Evolutionary conservation across 2,797 vertebrate species (phyloP).

Genomic region (Sylvilagus floridanus): DNA sequence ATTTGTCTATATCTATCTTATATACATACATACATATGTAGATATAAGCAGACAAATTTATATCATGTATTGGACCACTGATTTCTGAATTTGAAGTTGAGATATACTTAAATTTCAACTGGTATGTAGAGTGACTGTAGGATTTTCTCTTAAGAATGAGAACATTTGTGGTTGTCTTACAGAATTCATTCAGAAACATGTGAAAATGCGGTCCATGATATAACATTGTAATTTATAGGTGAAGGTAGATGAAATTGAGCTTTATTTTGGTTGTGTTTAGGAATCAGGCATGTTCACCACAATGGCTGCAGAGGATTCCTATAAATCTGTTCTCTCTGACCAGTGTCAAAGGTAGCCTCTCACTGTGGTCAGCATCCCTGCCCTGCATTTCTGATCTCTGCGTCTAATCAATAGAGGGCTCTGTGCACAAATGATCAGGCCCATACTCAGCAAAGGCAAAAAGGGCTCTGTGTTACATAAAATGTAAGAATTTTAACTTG

Average conservation of each 20-base stretch:
- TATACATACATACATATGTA: too few species aligned
- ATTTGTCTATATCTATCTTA: too few species aligned
- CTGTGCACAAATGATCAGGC: neutral
- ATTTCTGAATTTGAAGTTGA: constrained; percentile 17
- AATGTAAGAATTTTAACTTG: neutral
- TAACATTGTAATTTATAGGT: neutral
- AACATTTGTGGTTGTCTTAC: neutral
- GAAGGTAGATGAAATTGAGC: neutral
- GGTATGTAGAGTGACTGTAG: neutral
- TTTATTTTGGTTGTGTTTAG: neutral
- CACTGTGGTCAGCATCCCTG: neutral
- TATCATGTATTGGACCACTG: neutral
- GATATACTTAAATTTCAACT: neutral
- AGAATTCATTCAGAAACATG: neutral
- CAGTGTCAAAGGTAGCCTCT: neutral
- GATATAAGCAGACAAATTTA: neutral
- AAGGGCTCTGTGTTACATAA: neutral
- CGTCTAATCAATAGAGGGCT: neutral
- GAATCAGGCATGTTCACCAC: neutral
- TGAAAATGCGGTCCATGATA: neutral
- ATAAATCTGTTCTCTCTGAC: neutral
- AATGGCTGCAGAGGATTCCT: neutral
- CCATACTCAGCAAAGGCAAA: neutral
- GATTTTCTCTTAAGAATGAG: neutral
- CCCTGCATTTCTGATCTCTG: neutral